phyloP scores from a whole-genome alignment of 2,797 vertebrate species.

The Lophura swinhoii region DNA sequence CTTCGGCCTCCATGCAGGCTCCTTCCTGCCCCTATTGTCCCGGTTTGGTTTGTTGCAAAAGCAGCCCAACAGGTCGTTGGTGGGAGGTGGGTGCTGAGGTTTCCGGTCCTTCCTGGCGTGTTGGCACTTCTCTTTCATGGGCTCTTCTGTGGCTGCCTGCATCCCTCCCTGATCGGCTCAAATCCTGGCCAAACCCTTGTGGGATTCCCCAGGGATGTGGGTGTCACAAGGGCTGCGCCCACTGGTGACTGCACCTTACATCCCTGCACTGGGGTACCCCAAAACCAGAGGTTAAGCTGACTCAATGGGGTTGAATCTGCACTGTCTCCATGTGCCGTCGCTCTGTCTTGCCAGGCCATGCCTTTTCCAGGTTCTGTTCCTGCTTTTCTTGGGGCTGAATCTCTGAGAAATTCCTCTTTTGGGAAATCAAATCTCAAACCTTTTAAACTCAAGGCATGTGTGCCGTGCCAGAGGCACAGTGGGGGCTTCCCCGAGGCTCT shows the following conservation, averaged over 20 bases:
- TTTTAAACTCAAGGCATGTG: background rate
- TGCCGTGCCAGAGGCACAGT: fast-evolving
- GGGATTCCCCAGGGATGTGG: background rate
- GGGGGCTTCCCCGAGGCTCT: background rate
- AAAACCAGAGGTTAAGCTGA: background rate
- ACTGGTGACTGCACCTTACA: fast-evolving
- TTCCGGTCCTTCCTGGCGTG: background rate
- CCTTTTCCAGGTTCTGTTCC: background rate
- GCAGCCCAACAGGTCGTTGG: background rate
- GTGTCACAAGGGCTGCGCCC: background rate
- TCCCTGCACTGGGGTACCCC: background rate
- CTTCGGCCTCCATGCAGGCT: background rate
- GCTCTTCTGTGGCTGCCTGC: background rate
- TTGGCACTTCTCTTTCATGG: background rate
- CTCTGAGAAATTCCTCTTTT: background rate
- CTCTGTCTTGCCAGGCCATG: background rate
- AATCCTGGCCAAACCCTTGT: background rate
- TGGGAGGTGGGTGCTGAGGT: background rate
- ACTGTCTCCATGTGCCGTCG: fast-evolving
- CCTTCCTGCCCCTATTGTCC: background rate
- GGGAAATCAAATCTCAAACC: background rate
- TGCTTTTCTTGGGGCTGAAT: background rate
- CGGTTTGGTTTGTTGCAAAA: background rate
- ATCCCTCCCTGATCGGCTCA: background rate
- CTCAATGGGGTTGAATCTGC: background rate